phyloP scores from a whole-genome alignment of 2,113 vertebrate genomes.

The Falcunculus frontatus region DNA sequence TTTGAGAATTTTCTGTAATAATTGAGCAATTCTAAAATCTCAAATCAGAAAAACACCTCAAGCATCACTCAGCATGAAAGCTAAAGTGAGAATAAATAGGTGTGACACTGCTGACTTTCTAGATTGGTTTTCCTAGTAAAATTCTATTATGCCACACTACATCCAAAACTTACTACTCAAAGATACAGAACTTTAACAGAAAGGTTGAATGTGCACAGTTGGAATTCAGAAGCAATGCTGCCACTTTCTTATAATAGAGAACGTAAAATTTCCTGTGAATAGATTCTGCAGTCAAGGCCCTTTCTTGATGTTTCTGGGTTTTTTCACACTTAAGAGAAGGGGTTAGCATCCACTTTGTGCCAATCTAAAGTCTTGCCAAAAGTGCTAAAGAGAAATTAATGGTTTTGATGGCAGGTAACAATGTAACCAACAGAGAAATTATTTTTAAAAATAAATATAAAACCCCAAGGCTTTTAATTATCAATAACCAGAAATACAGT shows the following conservation, averaged over 20 bases:
- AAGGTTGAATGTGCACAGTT: slow-evolving; percentile 32
- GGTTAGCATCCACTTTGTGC: not conserved
- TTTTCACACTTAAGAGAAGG: not conserved
- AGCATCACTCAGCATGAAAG: not conserved
- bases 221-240: slow-evolving; percentile 21
- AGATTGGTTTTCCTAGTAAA: not conserved
- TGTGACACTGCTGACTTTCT: slow-evolving; percentile 7
- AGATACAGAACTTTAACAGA: not conserved
- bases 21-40: not conserved
- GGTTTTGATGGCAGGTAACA: not conserved
- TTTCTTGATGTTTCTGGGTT: not conserved
- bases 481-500: not conserved
- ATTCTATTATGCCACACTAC: not conserved
- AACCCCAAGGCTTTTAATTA: not conserved
- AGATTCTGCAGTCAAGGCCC: not conserved
- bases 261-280: not conserved
- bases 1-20: not conserved
- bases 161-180: not conserved
- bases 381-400: not conserved
- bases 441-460: not conserved
- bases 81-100: slow-evolving; percentile 26
- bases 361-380: not conserved
- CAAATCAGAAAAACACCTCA: not conserved
- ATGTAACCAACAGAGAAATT: not conserved
- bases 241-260: not conserved